Evolutionary conservation across 2,113 vertebrate genomes (phyloP).

Genomic region (Gila orcuttii): DNA sequence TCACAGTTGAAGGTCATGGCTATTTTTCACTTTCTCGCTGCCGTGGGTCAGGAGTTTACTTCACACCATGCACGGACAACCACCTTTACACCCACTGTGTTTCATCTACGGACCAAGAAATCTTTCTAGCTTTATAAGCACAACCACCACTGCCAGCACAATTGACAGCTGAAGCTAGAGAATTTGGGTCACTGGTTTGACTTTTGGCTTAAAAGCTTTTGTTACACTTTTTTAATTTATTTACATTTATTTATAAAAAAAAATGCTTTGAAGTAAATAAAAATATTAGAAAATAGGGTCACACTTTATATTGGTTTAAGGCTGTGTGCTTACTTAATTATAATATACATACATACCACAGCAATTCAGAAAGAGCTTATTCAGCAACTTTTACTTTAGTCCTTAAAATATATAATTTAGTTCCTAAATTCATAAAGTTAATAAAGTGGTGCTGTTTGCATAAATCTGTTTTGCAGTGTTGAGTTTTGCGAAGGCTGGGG

Average conservation of each 20-base stretch:
- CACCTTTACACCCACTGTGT: background rate
- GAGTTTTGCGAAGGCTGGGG: constrained; percentile 19
- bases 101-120: background rate
- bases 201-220: background rate
- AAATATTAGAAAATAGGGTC: too few relatives aligned
- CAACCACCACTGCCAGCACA: background rate
- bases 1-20: constrained; percentile 36
- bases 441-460: background rate
- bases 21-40: constrained; percentile 35
- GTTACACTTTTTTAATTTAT: background rate
- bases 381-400: background rate
- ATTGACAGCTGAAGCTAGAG: background rate
- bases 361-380: background rate
- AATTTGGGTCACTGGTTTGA: background rate
- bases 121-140: background rate
- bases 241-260: too few relatives aligned
- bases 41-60: constrained; percentile 22
- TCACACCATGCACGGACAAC: constrained; percentile 6
- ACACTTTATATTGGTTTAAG: too few relatives aligned
- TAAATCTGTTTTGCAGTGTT: background rate
- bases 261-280: too few relatives aligned
- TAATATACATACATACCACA: too few relatives aligned
- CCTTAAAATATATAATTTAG: background rate
- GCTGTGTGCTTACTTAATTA: too few relatives aligned
- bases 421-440: background rate